Evolutionary conservation across 2,113 vertebrate genomes (phyloP), one percentile per base, ranked within the genome.

Genomic region (Cyphomyrus plagiostoma): DNA sequence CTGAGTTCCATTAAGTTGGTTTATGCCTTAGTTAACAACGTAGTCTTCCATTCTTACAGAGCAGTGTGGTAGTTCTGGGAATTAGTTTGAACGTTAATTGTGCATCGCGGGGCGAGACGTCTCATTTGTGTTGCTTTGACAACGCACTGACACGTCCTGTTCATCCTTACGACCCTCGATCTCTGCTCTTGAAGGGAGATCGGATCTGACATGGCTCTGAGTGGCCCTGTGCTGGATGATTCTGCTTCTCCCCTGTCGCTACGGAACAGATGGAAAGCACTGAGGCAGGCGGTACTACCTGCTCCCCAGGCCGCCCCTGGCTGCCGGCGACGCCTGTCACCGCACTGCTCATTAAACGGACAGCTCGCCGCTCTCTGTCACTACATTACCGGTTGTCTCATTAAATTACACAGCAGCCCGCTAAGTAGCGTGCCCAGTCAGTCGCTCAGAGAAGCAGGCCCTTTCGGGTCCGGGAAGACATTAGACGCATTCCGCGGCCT

Each of bases 321-420:
- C 56, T 17, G 66, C 45, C n/a, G 17, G 62, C n/a, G 23, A 10
- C 26, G n/a, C 49, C 39, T 42, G 50, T 83, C 88, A 35, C 49
- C 53, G 7, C n/a, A 42, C 50, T 35, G 30, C 82, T 86, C 45
- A 86, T 89, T 89, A 85, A 62, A 87, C 58, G 56, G 45, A 77
- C 84, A 39, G 49, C 82, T 39, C 83, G 9, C 56, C 5, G 23
- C 52, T n/a, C 53, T 23, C 45, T 45, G 56, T 50, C 52, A 74
- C n/a, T 66, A 77, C 56, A 87, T 90, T 84, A 52, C 89, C 26
- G 84, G 83, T 8, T 26, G 56, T 87, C 89, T 87, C 89, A 86
- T 87, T 90, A 90, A 66, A 52, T 80, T 88, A 80, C 66, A 90
- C 62, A 88, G 39, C 19, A 23, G 66, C 7, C 62, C 74, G 21